Base-by-base conservation (phyloP, 2,888 invertebrate genomes). In the Caenorhabditis sulstoni region DNA sequence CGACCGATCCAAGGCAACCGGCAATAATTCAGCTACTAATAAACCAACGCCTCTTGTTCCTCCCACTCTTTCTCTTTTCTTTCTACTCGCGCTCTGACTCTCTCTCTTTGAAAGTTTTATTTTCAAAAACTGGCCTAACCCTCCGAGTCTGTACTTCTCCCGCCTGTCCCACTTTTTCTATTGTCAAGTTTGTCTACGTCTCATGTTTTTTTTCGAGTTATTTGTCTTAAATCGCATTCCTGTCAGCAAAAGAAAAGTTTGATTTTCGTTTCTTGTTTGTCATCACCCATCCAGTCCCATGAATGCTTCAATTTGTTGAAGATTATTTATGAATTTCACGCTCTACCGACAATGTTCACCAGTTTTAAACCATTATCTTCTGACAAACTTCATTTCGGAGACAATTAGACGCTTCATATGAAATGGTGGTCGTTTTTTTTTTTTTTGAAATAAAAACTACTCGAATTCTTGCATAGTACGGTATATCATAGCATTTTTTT, bases 201-300 rank as follows among this genome's bases (percentile, higher is more conserved):
- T 73, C 73, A 73, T 73, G 64, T 76, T 61, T 57, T 76, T 61
- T 57, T 68, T 66, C 76, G 76, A 76, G 76, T 76, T 68, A 66
- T 68, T 68, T 76, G 57, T 68, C 44, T 76, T 44, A 68, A 66
- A 62, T 64, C 76, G 76, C 76, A 76, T 76, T 76, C 76, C 76
- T 29, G 29, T 5, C 29, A 29, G 62, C 16, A 50, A 55, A 52
- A 66, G 39, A 64, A 64, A 65, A 58, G n/a, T 14, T 23, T 49
- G 11, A 49, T 49, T 29, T 29, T 29, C 29, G 7, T 29, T 16
- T 47, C 47, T 37, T 12, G 12, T 0, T 39, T 20, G 16, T 9
- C n/a, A 47, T 41, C 12, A 14, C 41, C 14, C 2, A 14, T 41
- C 41, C 41, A 41, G 41, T 41, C 41, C 11, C 3, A 14, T 41